Base-by-base conservation (phyloP, 2,797 vertebrate species). In the Molothrus aeneus region DNA sequence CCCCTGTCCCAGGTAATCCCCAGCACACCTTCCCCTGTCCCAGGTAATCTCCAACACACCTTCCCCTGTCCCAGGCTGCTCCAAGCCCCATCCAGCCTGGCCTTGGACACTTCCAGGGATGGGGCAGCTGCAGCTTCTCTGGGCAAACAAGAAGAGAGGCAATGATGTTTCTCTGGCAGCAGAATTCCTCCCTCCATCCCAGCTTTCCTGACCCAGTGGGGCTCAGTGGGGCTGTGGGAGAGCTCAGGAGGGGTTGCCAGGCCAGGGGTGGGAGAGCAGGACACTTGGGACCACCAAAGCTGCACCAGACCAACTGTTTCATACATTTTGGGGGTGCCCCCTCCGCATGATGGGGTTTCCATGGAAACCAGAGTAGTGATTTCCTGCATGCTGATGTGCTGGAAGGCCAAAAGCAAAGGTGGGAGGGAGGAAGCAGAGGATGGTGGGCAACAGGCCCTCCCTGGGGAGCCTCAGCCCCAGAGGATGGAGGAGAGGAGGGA, bases 291-390 rank as follows among this genome's bases (percentile, higher is more conserved):
- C 61, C 75, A 29, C 19, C 3, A 5, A 8, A 69, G 79, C 71
- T 4, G 19, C 0, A 0, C 13, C 59, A 71, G 48, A 56, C 47
- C 0, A 1, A 20, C 45, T 31, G 22, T 13, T 29, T 19, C 21
- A 7, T 19, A 1, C 47, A 12, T 13, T 42, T 32, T 69, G 59
- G 77, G 51, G 71, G 17, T 65, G 31, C 15, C n/a, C 26, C 38
- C 1, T 0, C 5, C 17, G 22, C 47, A 1, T 2, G 24, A 18
- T 75, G 54, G 22, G 16, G 84, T 96, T 96, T 87, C 94, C 82
- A 75, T 95, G 95, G 96, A 71, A 93, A 94, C 94, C 73, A 51
- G 88, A 74, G 36, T 3, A 1, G 3, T 65, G 81, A 28, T 93
- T 90, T 69, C 42, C 79, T 80, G 88, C 90, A 29, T 14, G 5